These are phyloP conservation scores for Cardiocondyla obscurior DNA, from an alignment of 1,140 invertebrate genomes.

Conservation along the genomic window DNA sequence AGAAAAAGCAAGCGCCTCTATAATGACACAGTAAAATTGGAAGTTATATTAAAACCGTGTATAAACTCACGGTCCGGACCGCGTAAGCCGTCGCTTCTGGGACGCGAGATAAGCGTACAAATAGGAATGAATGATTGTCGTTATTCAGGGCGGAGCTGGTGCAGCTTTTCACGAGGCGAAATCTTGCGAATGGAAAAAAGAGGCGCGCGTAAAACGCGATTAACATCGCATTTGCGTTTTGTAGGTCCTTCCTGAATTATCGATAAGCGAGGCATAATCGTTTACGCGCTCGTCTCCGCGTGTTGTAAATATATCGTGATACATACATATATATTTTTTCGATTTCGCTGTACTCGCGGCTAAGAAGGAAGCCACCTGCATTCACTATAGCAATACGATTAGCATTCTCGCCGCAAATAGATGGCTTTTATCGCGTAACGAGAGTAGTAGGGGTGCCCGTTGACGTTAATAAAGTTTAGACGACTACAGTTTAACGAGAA, in stretches of 20 bases:
- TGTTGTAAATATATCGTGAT: not conserved
- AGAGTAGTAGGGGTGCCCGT: not conserved
- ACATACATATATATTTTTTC: conserved; percentile 1
- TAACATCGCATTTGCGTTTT: not conserved
- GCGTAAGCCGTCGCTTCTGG: not conserved
- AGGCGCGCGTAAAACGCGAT: not conserved
- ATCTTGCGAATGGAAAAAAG: not conserved
- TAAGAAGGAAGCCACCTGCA: not conserved
- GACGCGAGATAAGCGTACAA: not conserved
- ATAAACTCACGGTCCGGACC: not conserved
- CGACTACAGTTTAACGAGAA: not conserved
- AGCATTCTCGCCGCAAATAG: conserved; percentile 33
- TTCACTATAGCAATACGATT: conserved; percentile 47
- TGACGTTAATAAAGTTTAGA: conserved; percentile 7
- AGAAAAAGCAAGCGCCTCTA: not conserved
- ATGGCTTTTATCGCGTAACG: conserved; percentile 23
- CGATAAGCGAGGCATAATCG: not conserved
- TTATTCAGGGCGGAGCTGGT: not conserved
- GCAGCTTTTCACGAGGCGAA: not conserved
- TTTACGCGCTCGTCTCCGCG: not conserved
- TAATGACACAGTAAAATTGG: not conserved
- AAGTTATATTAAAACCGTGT: not conserved
- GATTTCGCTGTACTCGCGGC: not conserved
- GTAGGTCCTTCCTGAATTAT: not conserved
- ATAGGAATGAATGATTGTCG: not conserved